phyloP scores from a whole-genome alignment of 1,140 invertebrate species.

The Brachystomella parvula region DNA sequence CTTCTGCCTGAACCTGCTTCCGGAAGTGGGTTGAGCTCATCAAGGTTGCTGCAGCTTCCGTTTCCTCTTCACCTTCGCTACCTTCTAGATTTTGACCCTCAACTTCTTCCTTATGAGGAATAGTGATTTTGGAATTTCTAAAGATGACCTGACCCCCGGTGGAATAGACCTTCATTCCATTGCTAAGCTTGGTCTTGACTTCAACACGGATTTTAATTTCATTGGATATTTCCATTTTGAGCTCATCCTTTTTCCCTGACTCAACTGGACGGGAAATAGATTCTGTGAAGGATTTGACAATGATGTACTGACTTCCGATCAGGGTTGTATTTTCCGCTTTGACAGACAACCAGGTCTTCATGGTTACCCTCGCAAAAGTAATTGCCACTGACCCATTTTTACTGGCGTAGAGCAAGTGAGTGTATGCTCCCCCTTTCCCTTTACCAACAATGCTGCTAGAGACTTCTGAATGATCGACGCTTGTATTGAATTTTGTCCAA shows the following conservation, averaged over 20 bases:
- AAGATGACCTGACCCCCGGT: not conserved
- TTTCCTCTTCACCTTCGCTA: not conserved
- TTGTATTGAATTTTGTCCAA: not conserved
- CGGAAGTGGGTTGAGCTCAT: not conserved
- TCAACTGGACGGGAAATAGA: not conserved
- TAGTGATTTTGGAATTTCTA: not conserved
- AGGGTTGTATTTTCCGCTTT: not conserved
- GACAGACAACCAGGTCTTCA: not conserved
- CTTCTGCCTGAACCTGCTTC: conserved; percentile 2
- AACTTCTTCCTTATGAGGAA: not conserved
- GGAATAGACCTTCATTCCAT: not conserved
- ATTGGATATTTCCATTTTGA: not conserved
- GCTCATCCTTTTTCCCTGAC: not conserved
- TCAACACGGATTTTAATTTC: conserved; percentile 3
- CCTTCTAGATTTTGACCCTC: not conserved
- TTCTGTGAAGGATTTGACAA: conserved; percentile 1
- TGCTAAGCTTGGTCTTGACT: not conserved
- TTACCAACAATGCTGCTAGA: not conserved
- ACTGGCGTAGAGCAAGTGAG: not conserved
- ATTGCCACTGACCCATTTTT: not conserved
- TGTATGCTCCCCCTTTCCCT: not conserved
- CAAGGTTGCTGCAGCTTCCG: no score
- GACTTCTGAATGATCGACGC: not conserved
- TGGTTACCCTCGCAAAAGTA: not conserved
- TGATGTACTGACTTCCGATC: not conserved